phyloP scores from a whole-genome alignment of 2,113 vertebrate genomes.

The Uropsilus gracilis region DNA sequence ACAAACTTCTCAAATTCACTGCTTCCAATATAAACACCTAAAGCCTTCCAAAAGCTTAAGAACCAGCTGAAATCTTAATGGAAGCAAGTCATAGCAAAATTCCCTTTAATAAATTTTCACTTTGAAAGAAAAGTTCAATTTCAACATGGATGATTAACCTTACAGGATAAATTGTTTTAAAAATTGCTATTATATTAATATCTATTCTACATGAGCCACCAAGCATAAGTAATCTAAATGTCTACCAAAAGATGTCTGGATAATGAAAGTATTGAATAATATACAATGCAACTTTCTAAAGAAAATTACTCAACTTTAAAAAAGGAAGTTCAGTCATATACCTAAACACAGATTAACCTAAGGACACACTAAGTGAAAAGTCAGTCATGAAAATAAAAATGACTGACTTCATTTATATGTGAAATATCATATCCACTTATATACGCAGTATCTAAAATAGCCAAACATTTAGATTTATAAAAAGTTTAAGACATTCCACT shows the following conservation, averaged over 20 bases:
- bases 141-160: background rate
- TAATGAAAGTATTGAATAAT: background rate
- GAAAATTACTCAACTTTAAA: background rate
- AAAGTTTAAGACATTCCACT: conserved; percentile 4
- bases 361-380: too few species aligned
- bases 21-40: background rate
- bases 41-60: background rate
- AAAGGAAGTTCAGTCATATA: too few species aligned
- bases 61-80: background rate
- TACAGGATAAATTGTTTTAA: background rate
- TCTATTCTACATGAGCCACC: background rate
- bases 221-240: background rate
- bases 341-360: too few species aligned
- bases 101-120: background rate
- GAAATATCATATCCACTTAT: too few species aligned
- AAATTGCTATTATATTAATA: conserved; percentile 26
- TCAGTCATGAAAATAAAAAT: too few species aligned
- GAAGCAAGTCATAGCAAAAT: background rate
- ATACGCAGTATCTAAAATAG: too few species aligned
- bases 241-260: background rate
- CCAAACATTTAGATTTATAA: too few species aligned
- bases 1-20: conserved; percentile 6
- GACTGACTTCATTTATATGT: too few species aligned
- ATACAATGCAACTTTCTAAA: too few species aligned
- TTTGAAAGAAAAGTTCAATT: conserved; percentile 24